These are phyloP conservation scores for Patella vulgata DNA, from an alignment of 1,140 invertebrate species.

Conservation along the genomic window DNA sequence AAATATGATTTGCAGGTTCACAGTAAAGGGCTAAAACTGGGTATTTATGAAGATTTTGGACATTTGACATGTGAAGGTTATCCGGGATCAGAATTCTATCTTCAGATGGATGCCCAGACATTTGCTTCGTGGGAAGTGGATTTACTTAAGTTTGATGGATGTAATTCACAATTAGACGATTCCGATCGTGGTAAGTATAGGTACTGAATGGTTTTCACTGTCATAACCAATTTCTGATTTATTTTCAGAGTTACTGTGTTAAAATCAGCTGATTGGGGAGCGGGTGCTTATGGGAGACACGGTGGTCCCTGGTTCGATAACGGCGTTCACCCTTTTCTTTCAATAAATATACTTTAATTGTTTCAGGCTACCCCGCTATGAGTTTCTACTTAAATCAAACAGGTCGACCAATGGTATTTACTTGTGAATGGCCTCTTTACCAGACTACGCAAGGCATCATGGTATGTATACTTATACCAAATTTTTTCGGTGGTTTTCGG, in stretches of 20 bases:
- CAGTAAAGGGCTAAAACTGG: slow-evolving; percentile 91
- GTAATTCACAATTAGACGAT: slow-evolving; percentile 79
- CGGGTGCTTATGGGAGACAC: too few species aligned
- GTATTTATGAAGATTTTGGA: slow-evolving; percentile 97
- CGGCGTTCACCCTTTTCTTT: too few species aligned
- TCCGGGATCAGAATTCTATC: slow-evolving; percentile 87
- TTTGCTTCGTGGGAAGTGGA: slow-evolving; percentile 97
- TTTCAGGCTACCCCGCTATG: slow-evolving; percentile 86
- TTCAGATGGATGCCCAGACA: slow-evolving; percentile 85
- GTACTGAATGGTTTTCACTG: too few species aligned
- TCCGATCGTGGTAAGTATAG: slow-evolving; percentile 24
- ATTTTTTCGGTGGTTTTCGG: too few species aligned
- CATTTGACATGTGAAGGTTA: slow-evolving; percentile 92
- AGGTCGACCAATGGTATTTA: slow-evolving; percentile 82
- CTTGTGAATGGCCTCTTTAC: slow-evolving; percentile 47
- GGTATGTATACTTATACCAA: too few species aligned
- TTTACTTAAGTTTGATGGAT: slow-evolving; percentile 96
- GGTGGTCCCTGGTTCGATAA: too few species aligned
- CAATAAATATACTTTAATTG: neutral
- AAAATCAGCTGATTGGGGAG: too few species aligned
- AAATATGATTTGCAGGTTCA: too few species aligned
- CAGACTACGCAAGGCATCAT: slow-evolving; percentile 7
- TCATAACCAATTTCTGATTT: too few species aligned
- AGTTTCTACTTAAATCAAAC: slow-evolving; percentile 87
- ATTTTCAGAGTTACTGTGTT: too few species aligned